phyloP scores from a whole-genome alignment of 2,797 vertebrate genomes.

The Coreius guichenoti region DNA sequence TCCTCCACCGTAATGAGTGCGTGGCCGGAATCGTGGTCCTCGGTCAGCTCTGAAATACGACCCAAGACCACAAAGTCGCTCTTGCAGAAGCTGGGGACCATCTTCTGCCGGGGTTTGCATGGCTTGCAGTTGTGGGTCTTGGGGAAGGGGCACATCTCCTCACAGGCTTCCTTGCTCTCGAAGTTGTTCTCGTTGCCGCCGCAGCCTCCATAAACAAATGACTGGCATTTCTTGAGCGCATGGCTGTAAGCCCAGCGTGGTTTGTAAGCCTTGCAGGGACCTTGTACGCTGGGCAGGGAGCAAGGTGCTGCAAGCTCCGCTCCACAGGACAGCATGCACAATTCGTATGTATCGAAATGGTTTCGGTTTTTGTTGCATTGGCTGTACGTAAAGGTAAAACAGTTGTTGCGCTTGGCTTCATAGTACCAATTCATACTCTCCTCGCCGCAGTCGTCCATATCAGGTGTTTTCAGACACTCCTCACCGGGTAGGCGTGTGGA shows the following conservation, averaged over 20 bases:
- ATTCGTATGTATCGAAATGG: conserved; percentile 90
- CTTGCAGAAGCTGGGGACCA: conserved; percentile 96
- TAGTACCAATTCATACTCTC: conserved; percentile 95
- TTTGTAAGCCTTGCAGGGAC: conserved; percentile 92
- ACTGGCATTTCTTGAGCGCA: conserved; percentile 89
- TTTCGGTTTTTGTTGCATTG: conserved; percentile 92
- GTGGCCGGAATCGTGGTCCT: conserved; percentile 91
- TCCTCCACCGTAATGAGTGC: conserved; percentile 93
- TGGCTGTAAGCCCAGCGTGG: conserved; percentile 95
- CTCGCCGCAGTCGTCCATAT: conserved; percentile 90
- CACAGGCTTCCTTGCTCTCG: conserved; percentile 90
- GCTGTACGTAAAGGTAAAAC: conserved; percentile 92
- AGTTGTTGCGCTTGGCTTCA: conserved; percentile 93
- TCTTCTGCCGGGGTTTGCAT: conserved; percentile 91
- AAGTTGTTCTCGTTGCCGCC: conserved; percentile 98
- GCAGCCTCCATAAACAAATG: conserved; percentile 93
- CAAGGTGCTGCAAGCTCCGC: conserved; percentile 88
- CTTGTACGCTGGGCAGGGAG: conserved; percentile 89
- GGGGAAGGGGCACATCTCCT: conserved; percentile 93
- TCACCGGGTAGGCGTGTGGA: conserved; percentile 80
- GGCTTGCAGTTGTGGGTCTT: conserved; percentile 89
- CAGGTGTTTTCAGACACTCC: conserved; percentile 91
- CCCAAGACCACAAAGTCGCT: conserved; percentile 96
- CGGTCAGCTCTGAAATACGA: conserved; percentile 88
- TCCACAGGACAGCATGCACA: conserved; percentile 90